These are phyloP conservation scores for Drosophila gaucha DNA, from an alignment of 2,888 invertebrate species.

Conservation along the genomic window DNA sequence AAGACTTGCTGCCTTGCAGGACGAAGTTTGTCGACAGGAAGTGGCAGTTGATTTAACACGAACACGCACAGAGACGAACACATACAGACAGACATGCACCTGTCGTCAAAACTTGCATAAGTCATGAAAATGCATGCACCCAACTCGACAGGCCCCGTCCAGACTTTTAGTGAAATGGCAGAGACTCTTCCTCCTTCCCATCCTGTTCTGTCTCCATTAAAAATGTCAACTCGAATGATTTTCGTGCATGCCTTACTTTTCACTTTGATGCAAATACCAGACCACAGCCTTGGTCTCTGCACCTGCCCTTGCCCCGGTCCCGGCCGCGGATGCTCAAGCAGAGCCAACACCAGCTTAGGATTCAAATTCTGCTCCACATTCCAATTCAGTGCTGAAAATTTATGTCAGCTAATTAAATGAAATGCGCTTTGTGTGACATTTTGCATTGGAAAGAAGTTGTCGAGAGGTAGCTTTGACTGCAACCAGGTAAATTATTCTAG, in stretches of 20 bases:
- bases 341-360: conserved; percentile 8
- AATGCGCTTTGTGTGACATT: conserved; percentile 59
- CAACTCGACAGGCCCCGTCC: conserved; percentile 33
- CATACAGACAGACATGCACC: conserved; percentile 56
- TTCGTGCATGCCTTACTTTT: conserved; percentile 36
- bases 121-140: conserved; percentile 69
- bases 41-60: conserved; percentile 77
- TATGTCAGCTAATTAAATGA: conserved; percentile 73
- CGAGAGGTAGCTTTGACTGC: background rate
- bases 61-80: conserved; percentile 24
- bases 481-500: background rate
- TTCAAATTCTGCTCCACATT: conserved; percentile 23
- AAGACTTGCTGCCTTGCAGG: conserved; percentile 42
- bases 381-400: conserved; percentile 44
- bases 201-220: conserved; percentile 53
- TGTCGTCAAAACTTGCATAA: conserved; percentile 76
- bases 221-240: conserved; percentile 66
- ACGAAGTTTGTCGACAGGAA: conserved; percentile 73
- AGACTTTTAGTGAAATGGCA: conserved; percentile 30
- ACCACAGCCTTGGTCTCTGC: conserved; percentile 14
- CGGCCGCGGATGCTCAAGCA: background rate
- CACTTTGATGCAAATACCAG: conserved; percentile 52
- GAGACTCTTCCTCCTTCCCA: conserved; percentile 9
- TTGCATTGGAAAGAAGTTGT: conserved; percentile 16
- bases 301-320: background rate